Base-by-base conservation (phyloP, 2,113 vertebrate species). In the Penelope pileata region DNA sequence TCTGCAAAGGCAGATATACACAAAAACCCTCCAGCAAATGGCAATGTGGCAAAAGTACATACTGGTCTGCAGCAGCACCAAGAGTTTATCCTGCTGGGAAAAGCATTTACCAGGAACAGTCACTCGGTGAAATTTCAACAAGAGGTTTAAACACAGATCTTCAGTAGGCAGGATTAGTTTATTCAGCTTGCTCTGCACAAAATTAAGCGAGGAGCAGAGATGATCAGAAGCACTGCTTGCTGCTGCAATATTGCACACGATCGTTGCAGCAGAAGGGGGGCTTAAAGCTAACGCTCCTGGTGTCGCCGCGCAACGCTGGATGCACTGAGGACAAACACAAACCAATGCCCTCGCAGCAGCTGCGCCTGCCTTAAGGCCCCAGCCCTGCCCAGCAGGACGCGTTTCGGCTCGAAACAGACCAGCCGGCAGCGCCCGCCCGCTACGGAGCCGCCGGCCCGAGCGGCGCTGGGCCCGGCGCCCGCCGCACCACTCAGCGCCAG, bases 311-410 rank as follows among this genome's bases (percentile, higher is more conserved):
- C 13, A 30, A 10, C 1, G 36, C 53, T 29, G 50, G 18, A 8
- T 4, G 34, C 16, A 23, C 4, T 10, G 60, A 36, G 38, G 16
- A 16, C 21, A 36, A 13, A 10, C 26, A 5, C 59, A 12, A 48
- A 17, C 16, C 54, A 24, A 4, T 17, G 40, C 10, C 76, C 29
- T 5, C 47, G 8, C 58, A 8, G 5, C 0, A 30, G 36, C 14
- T 1, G 7, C 50, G 15, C 3, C 50, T 6, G 12, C 64, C 5
- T 7, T 16, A 13, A 82, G 83, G 92, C 92, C 70, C 54, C 90
- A 22, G 34, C 30, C 1, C 40, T 0, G 34, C 47, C 12, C 21
- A 3, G 60, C 29, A 7, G n/a, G 53, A 38, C 29, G 27, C 16
- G 53, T 26, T 69, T 16, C 10, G 32, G 62, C 36, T 29, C 12